Base-by-base conservation (phyloP, 2,888 invertebrate species). In the Ormia ochracea region DNA sequence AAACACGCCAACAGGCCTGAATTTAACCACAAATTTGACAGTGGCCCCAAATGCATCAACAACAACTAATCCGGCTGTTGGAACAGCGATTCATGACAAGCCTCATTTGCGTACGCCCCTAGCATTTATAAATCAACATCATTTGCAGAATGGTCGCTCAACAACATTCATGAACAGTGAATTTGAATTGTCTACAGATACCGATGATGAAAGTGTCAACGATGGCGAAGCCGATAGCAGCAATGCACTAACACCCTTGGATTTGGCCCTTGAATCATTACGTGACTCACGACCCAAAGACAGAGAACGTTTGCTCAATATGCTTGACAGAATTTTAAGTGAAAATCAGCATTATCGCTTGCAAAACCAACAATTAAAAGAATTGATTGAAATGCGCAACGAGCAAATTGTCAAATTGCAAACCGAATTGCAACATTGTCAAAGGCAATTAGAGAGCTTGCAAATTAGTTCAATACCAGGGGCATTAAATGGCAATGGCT, bases 151-250 rank as follows among this genome's bases (percentile, higher is more conserved):
- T 38, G 84, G 85, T 2, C 79, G 80, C 1, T 83, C 43, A 76
- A 56, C 1, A 81, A 52, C 85, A 78, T 86, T 87, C 75, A 91
- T 93, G 17, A 76, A 76, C 68, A 76, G 76, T 36, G 95, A 95
- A 85, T 93, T 93, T 79, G 93, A 93, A 84, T 86, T 93, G 74
- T 93, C 93, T 5, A 94, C 94, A 1, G 95, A 95, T 85, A 95
- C 94, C 5, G 93, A 95, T 85, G 93, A 95, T 58, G 93, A 95
- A 76, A 91, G 91, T 73, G 85, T 87, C 78, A 83, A 90, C 23
- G 87, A 87, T 45, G 90, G 90, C 2, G 90, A 90, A 79, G 87
- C 89, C 9, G 90, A 90, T 69, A 90, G 89, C 84, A 90, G 89
- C 78, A 89, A 89, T 82, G 86, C 87, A 84, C 80, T 88, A 81